Percentiles rank a stretch among this genome's conserved stretches.
phyloP scores from a whole-genome alignment of 2,113 vertebrate genomes.

The Platysternon megacephalum region DNA sequence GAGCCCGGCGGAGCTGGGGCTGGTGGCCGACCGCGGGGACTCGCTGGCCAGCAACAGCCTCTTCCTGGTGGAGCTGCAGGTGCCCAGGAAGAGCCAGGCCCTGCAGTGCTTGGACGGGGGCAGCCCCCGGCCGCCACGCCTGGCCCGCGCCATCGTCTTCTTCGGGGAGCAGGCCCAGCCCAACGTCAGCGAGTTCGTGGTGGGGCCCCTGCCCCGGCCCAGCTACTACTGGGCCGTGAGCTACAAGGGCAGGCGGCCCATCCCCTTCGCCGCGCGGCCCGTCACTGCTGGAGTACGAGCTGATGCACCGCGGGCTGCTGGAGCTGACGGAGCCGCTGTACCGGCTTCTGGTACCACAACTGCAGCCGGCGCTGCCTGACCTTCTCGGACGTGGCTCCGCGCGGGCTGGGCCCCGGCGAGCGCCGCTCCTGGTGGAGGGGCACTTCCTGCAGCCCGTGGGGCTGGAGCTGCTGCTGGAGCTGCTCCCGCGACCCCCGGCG shows the following conservation, averaged over 20 bases:
- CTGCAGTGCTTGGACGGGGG: constrained; percentile 82
- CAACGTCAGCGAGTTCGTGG: constrained; percentile 87
- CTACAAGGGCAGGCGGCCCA: constrained; percentile 19
- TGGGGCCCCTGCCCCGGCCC: constrained; percentile 85
- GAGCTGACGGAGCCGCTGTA: constrained; percentile 69
- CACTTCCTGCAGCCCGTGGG: constrained; percentile 91
- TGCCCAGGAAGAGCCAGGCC: constrained; percentile 85
- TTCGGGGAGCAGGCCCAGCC: constrained; percentile 84
- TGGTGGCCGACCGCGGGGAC: constrained; percentile 44
- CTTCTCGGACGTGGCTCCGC: constrained; percentile 86
- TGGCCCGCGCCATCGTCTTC: constrained; percentile 86
- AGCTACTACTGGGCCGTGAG: constrained; percentile 64
- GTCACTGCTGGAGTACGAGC: constrained; percentile 75
- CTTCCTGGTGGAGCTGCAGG: constrained; percentile 88
- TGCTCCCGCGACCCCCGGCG: constrained; percentile 70
- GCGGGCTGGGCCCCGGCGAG: constrained; percentile 84
- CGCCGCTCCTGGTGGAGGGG: constrained; percentile 88
- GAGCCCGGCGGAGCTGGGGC: constrained; percentile 75
- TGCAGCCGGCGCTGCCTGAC: constrained; percentile 84
- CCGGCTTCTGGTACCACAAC: constrained; percentile 81
- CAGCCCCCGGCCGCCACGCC: constrained; percentile 76
- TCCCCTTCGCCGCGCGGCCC: constrained; percentile 83
- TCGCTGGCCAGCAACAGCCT: constrained; percentile 87
- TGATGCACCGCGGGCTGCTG: constrained; percentile 66
- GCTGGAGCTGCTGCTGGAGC: constrained; percentile 90